phyloP scores from a whole-genome alignment of 1,140 invertebrate genomes.

The Coelopa frigida region DNA sequence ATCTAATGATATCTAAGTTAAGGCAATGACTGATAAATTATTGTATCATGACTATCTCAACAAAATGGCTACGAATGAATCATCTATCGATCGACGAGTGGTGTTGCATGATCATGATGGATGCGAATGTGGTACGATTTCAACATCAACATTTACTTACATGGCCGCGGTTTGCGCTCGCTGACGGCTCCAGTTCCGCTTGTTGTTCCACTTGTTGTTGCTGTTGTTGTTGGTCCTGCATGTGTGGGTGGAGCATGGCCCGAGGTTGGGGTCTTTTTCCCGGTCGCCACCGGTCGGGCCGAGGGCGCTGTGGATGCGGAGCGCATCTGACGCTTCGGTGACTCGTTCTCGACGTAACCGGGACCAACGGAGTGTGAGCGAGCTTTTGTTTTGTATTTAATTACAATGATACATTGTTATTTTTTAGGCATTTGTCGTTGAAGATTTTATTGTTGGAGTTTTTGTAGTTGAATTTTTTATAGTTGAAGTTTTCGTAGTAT shows the following conservation, averaged over 20 bases:
- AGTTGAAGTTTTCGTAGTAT: neutral
- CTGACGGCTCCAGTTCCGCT: slow-evolving; percentile 19
- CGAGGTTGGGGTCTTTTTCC: slow-evolving; percentile 37
- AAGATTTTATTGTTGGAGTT: slow-evolving; percentile 6
- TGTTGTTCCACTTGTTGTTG: slow-evolving; percentile 25
- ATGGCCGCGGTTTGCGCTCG: slow-evolving; percentile 52
- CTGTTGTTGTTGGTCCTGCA: slow-evolving; percentile 16
- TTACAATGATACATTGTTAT: slow-evolving; percentile 2
- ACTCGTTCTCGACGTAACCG: slow-evolving; percentile 49
- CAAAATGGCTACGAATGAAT: too few relatives aligned
- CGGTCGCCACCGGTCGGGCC: slow-evolving; percentile 40
- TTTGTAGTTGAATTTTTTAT: slow-evolving; percentile 1
- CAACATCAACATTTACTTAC: slow-evolving; percentile 50
- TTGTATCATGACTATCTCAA: too few relatives aligned
- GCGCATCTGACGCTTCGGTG: slow-evolving; percentile 65
- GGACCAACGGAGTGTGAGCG: slow-evolving; percentile 66
- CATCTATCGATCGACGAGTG: too few relatives aligned
- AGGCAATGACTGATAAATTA: too few relatives aligned
- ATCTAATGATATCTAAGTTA: too few relatives aligned
- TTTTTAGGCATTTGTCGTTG: slow-evolving; percentile 5
- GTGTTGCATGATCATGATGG: too few relatives aligned
- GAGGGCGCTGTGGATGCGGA: slow-evolving; percentile 52
- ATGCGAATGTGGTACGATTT: too few relatives aligned
- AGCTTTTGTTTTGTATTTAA: slow-evolving; percentile 38
- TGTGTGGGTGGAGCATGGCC: too few relatives aligned